A percentile compares a stretch with the other conserved stretches of the same genome.
phyloP scores from a whole-genome alignment of 2,888 invertebrate species.

The Parapristionchus giblindavisi region DNA sequence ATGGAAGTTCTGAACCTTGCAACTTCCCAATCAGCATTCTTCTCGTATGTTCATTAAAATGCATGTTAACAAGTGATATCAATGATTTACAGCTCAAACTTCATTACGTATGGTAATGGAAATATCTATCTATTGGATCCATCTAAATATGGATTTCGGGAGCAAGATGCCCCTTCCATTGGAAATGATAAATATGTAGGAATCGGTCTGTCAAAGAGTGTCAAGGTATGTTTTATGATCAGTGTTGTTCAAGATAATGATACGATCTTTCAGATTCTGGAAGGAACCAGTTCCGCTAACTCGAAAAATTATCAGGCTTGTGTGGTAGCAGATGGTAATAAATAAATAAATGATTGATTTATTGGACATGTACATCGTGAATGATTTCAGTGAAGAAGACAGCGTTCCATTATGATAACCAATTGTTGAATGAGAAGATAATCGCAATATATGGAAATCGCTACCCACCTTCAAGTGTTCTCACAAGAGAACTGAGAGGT shows the following conservation, averaged over 20 bases:
- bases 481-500: conserved; percentile 16
- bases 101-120: conserved; percentile 31
- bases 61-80: not conserved
- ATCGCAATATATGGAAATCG: not conserved
- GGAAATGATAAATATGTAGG: conserved; percentile 24
- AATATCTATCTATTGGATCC: conserved; percentile 28
- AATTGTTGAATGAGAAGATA: conserved; percentile 12
- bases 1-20: conserved; percentile 36
- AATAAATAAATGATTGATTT: too few species aligned
- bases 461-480: not conserved
- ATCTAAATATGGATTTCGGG: not conserved
- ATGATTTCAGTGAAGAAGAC: conserved; percentile 37
- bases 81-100: not conserved
- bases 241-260: not conserved
- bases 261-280: conserved; percentile 3
- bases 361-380: not conserved
- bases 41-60: not conserved
- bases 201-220: conserved; percentile 32
- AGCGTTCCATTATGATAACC: conserved; percentile 27
- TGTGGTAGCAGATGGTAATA: conserved; percentile 15
- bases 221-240: not conserved
- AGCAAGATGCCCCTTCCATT: not conserved
- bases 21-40: conserved; percentile 25
- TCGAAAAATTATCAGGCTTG: conserved; percentile 3
- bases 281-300: not conserved